Conservation (phyloP, 2,888 invertebrate species). For the Doris montereyensis region DNA sequence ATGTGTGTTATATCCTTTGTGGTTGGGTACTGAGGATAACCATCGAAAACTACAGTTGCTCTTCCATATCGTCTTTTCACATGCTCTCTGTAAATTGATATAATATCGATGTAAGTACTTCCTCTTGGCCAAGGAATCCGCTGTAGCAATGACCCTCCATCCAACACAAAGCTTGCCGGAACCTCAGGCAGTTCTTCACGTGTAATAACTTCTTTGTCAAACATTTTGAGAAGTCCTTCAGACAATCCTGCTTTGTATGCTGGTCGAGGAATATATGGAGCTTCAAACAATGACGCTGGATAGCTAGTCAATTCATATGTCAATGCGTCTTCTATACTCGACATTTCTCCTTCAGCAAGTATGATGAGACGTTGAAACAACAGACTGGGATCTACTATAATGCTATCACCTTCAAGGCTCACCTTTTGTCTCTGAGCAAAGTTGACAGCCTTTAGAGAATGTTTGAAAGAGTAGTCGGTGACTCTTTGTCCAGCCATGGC, state of each 20-base stretch:
- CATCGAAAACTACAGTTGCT: conserved; percentile 52
- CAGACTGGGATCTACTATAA: neutral
- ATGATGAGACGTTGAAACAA: neutral
- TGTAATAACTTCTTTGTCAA: neutral
- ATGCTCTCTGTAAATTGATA: conserved; percentile 42
- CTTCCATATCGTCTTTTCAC: conserved; percentile 41
- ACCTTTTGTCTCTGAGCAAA: too few relatives aligned
- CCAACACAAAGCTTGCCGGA: conserved; percentile 44
- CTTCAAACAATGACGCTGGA: conserved; percentile 12
- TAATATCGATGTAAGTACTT: conserved; percentile 45
- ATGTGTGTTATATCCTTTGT: conserved; percentile 52
- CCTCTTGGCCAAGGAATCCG: conserved; percentile 47
- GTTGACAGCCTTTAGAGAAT: neutral
- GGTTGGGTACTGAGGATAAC: conserved; percentile 47
- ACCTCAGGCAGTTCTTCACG: neutral
- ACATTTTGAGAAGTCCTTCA: neutral
- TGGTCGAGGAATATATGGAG: neutral
- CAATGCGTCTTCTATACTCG: neutral
- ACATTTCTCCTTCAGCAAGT: neutral
- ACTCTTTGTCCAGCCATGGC: neutral
- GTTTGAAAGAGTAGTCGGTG: neutral
- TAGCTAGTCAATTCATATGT: neutral
- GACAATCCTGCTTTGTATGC: neutral
- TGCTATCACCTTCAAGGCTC: neutral
- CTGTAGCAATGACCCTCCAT: conserved; percentile 50